Percentiles rank a stretch among this genome's conserved stretches.
Conservation (phyloP, 2,113 vertebrate genomes). For the Takifugu flavidus region DNA sequence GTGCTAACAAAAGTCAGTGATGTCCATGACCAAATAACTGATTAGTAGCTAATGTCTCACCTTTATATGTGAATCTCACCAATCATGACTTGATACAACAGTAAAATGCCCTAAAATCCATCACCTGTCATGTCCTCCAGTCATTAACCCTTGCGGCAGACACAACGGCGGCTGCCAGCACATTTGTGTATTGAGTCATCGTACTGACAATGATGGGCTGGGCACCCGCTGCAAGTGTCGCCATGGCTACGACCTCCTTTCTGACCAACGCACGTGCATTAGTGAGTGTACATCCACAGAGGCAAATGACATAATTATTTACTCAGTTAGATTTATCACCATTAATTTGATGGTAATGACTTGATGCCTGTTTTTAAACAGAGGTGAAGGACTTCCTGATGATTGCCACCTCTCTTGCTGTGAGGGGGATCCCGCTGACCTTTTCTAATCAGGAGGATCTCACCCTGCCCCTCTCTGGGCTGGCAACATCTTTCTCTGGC, state of each 20-base stretch:
- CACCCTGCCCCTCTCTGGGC: constrained; percentile 62
- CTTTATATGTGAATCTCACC: no score
- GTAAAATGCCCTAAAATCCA: background rate
- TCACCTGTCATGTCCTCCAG: constrained; percentile 35
- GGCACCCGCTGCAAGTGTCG: constrained; percentile 73
- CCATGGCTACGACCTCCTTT: constrained; percentile 64
- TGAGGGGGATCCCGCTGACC: constrained; percentile 69
- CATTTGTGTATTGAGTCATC: constrained; percentile 71
- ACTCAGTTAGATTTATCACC: background rate
- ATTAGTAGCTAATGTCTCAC: no score
- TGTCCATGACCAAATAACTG: no score
- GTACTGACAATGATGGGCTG: constrained; percentile 64
- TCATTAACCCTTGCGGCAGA: constrained; percentile 66
- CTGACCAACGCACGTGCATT: constrained; percentile 55
- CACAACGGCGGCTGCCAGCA: constrained; percentile 73
- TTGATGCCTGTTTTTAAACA: constrained; percentile 33
- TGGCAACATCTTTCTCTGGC: constrained; percentile 42
- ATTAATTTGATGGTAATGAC: background rate
- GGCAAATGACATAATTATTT: background rate
- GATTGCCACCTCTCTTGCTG: constrained; percentile 48
- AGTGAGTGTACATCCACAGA: constrained; percentile 56
- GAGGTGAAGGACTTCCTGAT: constrained; percentile 69
- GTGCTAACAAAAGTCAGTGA: no score
- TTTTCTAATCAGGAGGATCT: constrained; percentile 68
- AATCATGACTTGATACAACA: no score